Evolutionary conservation across 2,888 invertebrate species (phyloP), one percentile per base, ranked within the genome.

Genomic region (Mesorhabditis spiculigera): DNA sequence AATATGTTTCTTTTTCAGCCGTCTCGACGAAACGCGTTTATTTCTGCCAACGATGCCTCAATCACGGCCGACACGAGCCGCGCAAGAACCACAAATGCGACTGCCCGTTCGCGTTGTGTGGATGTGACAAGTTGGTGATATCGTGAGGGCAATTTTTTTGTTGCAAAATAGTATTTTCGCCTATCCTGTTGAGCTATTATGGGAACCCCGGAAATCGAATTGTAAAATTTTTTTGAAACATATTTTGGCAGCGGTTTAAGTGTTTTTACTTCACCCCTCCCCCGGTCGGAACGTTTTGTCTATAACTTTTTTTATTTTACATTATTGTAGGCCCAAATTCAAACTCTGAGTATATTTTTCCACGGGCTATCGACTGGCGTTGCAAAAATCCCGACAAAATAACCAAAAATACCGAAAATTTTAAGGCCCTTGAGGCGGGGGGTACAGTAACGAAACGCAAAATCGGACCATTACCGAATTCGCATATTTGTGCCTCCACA

Each of bases 1-100:
- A 28, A 28, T 28, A 28, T 28, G 28, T 28, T 28, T 28, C 28
- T 28, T 28, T 10, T 50, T 50, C n/a, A 50, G 58, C 58, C 58
- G 58, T 50, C 58, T 50, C n/a, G 58, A 67, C 67, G 61, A 82
- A 83, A 72, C 81, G 82, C 61, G 78, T 82, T 5, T 84, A 84
- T 68, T 82, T 80, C 69, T 84, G 84, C 72, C 84, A 84, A 71
- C 70, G 83, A 68, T 84, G 84, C 68, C 74, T 84, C 61, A 84
- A 84, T 74, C 84, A 84, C 71, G 79, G 79, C 16, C 66, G 68
- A 61, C 67, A 75, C 4, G 78, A 77, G 66, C 82, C 81, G 28
- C 74, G 84, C 3, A 84, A 84, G 71, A 84, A 84, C 67, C 83
- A 83, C 72, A 83, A 83, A 74, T 77, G 80, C 65, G 79, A 82